Evolutionary conservation across 2,797 vertebrate genomes (phyloP), one percentile per base, ranked within the genome.

Genomic region (Acanthopagrus latus): DNA sequence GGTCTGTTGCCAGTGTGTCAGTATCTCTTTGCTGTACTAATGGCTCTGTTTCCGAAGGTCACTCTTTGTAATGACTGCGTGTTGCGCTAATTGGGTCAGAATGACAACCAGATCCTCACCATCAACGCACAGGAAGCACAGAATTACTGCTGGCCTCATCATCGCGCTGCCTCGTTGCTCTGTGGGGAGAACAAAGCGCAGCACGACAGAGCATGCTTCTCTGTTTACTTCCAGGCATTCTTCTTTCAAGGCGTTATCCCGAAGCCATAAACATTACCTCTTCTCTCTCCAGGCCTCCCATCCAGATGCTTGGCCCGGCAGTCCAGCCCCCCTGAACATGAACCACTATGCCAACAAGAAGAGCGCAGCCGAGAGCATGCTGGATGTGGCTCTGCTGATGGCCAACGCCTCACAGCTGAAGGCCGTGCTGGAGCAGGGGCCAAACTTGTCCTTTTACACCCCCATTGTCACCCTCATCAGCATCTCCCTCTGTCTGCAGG

Each of bases 361-460:
- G 94, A 98, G 96, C 0, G 97, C 96, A 0, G 97, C 97, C 0
- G 97, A 98, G 89, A 98, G 97, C 93, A 97, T 97, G 97, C 88
- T 98, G 93, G 97, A 98, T 87, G 87, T 98, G 2, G 97, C 97
- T 0, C 93, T 98, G 64, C 94, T 98, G 72, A 97, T 98, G 97
- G 97, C 97, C 86, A 98, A 97, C 0, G 96, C 97, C 0, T 98
- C 96, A 9, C 97, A 99, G 93, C 95, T 98, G 58, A 98, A 97
- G 83, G 96, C 96, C 0, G 95, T 98, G 29, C 90, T 98, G 76
- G 96, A 97, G 43, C 96, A 97, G 80, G 97, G 97, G 11, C 89
- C 95, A 1, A 50, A 76, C 6, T 95, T 95, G 29, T 84, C 85
- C 74, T 96, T 97, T 87, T 97, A 96, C 27, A 0, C 89, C 18